Evolutionary conservation across 2,797 vertebrate species (phyloP).

Genomic region (Pogonophryne albipinna): DNA sequence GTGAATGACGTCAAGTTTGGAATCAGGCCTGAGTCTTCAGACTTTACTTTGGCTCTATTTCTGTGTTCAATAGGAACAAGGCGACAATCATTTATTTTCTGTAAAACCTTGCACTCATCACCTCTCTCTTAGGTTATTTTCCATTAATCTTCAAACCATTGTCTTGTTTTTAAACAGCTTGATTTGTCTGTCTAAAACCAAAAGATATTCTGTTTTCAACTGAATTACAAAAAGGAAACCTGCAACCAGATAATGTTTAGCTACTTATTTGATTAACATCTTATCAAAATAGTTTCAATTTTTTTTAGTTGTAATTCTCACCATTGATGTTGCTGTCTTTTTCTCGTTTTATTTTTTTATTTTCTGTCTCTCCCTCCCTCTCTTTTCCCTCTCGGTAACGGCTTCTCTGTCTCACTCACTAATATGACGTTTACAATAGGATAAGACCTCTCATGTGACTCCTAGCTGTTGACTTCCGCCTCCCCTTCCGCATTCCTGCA

Average conservation of each 20-base stretch:
- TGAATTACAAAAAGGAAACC: neutral
- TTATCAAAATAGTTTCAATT: neutral
- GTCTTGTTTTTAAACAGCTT: neutral
- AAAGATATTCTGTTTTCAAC: neutral
- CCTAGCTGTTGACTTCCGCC: conserved; percentile 59
- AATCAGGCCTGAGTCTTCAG: conserved; percentile 14
- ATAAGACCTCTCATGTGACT: conserved; percentile 77
- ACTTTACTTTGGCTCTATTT: conserved; percentile 31
- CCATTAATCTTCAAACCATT: neutral
- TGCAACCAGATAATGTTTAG: neutral
- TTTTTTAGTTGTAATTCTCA: neutral
- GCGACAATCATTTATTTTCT: neutral
- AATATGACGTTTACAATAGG: conserved; percentile 67
- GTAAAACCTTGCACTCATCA: conserved; percentile 14
- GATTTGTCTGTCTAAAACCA: neutral
- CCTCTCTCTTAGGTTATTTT: conserved; percentile 11
- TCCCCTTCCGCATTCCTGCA: conserved; percentile 75
- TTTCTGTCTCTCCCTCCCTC: neutral
- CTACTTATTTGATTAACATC: neutral
- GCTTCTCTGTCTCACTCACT: conserved; percentile 33
- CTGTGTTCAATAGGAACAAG: conserved; percentile 13
- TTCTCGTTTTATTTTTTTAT: neutral
- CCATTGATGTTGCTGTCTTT: neutral
- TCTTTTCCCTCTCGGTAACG: neutral
- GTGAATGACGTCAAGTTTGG: conserved; percentile 39